Conservation (phyloP, 2,797 vertebrate genomes). For the Macropodus opercularis region DNA sequence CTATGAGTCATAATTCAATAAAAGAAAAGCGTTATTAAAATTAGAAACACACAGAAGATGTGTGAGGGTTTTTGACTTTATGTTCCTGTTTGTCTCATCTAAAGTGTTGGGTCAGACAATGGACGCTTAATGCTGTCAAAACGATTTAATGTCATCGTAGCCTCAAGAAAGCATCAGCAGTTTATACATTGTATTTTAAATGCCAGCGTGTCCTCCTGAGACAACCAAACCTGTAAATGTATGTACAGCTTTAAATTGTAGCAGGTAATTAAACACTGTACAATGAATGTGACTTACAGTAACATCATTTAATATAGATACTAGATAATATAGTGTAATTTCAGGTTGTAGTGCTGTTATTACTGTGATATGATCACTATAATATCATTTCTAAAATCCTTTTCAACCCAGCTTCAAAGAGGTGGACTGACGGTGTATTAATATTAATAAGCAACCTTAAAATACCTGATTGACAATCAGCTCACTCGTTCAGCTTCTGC, state of each 20-base stretch:
- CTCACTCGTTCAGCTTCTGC: background rate
- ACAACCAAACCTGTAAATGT: too few relatives aligned
- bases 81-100: conserved; percentile 8
- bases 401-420: background rate
- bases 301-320: too few relatives aligned
- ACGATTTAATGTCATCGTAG: background rate
- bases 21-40: conserved; percentile 26
- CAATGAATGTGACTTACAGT: too few relatives aligned
- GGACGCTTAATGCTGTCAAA: conserved; percentile 5
- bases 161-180: background rate
- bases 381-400: background rate
- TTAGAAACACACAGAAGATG: background rate
- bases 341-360: background rate
- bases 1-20: conserved; percentile 52
- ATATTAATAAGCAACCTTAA: too few relatives aligned
- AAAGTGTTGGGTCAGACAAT: background rate
- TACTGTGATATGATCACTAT: background rate
- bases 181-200: background rate
- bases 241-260: too few relatives aligned
- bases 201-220: background rate
- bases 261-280: too few relatives aligned
- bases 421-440: too few relatives aligned
- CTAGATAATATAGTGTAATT: background rate
- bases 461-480: background rate
- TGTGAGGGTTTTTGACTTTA: background rate